These are phyloP conservation scores for Drosophila antonietae DNA, from an alignment of 2,888 invertebrate species.

Conservation along the genomic window DNA sequence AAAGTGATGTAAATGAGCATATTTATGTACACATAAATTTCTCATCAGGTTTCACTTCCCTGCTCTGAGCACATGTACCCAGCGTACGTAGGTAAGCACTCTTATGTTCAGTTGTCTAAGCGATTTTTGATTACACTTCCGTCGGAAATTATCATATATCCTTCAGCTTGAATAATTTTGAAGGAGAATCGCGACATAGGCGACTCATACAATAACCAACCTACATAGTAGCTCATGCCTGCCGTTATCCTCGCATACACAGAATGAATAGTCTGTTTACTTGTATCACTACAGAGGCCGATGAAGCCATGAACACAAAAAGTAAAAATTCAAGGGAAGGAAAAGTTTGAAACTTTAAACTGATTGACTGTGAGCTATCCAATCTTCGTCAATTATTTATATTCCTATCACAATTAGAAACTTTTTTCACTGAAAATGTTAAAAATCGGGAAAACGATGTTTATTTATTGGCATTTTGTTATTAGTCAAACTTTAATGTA, in stretches of 20 bases:
- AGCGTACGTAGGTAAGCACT: constrained; percentile 39
- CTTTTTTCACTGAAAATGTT: neutral
- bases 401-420: neutral
- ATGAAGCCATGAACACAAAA: constrained; percentile 1
- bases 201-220: constrained; percentile 30
- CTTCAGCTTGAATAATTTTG: constrained; percentile 85
- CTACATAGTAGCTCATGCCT: constrained; percentile 29
- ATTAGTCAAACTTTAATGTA: neutral
- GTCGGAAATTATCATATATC: constrained; percentile 85
- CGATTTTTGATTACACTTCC: constrained; percentile 85
- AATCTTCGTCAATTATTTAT: neutral
- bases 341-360: neutral
- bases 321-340: neutral
- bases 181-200: constrained; percentile 73
- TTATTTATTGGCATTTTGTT: neutral
- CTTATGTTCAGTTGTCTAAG: constrained; percentile 81
- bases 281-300: neutral
- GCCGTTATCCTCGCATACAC: constrained; percentile 12
- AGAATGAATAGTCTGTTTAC: constrained; percentile 17
- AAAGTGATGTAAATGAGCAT: constrained; percentile 25
- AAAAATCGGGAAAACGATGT: neutral
- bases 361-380: neutral
- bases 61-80: constrained; percentile 23
- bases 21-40: constrained; percentile 32
- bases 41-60: constrained; percentile 23